A percentile compares a stretch with the other conserved stretches of the same genome.
Conservation (phyloP, 1,140 invertebrate species). For the Drosophila malerkotliana region DNA sequence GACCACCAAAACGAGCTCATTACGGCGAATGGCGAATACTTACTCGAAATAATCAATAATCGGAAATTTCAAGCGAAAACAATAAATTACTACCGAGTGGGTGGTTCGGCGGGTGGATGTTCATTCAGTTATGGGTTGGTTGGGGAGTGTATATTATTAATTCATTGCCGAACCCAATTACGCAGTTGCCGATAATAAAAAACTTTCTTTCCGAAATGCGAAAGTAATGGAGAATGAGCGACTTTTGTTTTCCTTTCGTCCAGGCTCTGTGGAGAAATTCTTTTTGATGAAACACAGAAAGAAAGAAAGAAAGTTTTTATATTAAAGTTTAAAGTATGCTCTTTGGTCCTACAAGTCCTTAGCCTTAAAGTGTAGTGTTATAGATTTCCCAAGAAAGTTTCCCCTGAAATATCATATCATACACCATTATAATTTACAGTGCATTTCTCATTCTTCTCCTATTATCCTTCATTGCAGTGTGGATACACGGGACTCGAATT, state of each 20-base stretch:
- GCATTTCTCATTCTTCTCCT: constrained; percentile 9
- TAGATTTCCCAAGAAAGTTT: too few species aligned
- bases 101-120: not conserved
- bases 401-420: too few species aligned
- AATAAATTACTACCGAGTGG: constrained; percentile 57
- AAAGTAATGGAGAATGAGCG: constrained; percentile 25
- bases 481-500: constrained; percentile 87
- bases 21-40: constrained; percentile 11
- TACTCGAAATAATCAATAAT: constrained; percentile 67
- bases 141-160: constrained; percentile 61
- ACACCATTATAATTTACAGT: not conserved
- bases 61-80: constrained; percentile 70
- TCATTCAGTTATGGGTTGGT: too few species aligned
- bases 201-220: constrained; percentile 43
- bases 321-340: not conserved
- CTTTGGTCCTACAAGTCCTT: not conserved
- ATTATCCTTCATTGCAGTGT: constrained; percentile 86
- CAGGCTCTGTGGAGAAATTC: constrained; percentile 7
- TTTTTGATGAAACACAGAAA: not conserved
- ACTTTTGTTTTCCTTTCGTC: constrained; percentile 47
- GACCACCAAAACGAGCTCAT: constrained; percentile 67
- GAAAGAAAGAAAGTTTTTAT: not conserved
- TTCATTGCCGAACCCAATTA: constrained; percentile 75
- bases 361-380: too few species aligned
- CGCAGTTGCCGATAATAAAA: constrained; percentile 30